Evolutionary conservation across 2,113 vertebrate genomes (phyloP).

Genomic region (Amblyornis subalaris): DNA sequence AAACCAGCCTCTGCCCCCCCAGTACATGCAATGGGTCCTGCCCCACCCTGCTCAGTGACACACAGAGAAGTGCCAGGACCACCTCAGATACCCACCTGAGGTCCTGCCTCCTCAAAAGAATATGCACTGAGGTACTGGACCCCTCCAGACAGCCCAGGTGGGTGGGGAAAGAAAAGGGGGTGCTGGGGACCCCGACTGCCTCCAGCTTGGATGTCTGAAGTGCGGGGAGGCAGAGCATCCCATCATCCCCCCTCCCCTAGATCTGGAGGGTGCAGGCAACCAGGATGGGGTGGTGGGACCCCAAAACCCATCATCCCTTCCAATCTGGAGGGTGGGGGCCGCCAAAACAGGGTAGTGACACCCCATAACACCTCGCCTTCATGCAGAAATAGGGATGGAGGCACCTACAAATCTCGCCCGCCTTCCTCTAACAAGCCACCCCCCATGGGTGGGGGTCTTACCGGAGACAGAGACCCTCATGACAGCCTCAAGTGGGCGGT

Average conservation of each 20-base stretch:
- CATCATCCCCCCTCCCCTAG: too few species aligned
- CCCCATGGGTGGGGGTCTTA: constrained; percentile 49
- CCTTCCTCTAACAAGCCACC: rapidly evolving
- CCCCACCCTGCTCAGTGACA: not conserved
- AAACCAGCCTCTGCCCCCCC: not conserved
- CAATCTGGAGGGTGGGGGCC: not conserved
- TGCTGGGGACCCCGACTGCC: not conserved
- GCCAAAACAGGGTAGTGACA: not conserved
- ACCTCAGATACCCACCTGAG: not conserved
- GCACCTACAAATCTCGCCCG: rapidly evolving
- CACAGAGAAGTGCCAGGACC: not conserved
- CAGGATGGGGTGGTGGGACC: not conserved
- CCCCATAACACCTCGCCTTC: not conserved
- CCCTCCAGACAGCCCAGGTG: too few species aligned
- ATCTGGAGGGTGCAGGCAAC: not conserved
- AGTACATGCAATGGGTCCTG: not conserved
- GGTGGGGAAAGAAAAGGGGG: not conserved
- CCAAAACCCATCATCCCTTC: not conserved
- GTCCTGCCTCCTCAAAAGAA: not conserved
- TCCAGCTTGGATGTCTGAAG: not conserved
- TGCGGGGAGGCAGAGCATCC: not conserved
- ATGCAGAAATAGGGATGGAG: not conserved
- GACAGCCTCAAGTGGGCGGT: constrained; percentile 90
- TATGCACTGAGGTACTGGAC: not conserved
- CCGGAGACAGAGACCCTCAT: constrained; percentile 94